Evolutionary conservation across 2,888 invertebrate genomes (phyloP), one percentile per base, ranked within the genome.

Genomic region (Sarcophaga caerulescens): DNA sequence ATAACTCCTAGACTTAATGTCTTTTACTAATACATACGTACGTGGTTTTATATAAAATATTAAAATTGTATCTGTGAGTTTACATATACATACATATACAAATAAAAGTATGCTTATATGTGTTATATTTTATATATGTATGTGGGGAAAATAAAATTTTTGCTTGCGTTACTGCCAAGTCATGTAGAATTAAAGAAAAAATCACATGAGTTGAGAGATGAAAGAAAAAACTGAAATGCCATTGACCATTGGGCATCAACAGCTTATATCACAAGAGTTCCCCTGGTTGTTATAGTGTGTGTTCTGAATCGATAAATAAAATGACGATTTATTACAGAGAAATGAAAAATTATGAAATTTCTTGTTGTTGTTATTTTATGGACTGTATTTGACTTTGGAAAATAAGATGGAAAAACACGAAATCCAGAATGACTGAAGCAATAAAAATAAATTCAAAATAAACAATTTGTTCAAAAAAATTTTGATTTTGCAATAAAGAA

Each of bases 291-390:
- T 69, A 47, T 63, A 25, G 62, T 47, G 68, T 77, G 77, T 84
- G 73, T 44, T 21, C 57, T 76, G 84, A 81, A 84, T 80, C 76
- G 60, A 73, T 73, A 81, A 84, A 69, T 71, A 71, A 60, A 21
- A 81, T 52, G 21, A 74, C 60, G 47, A 81, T 74, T 74, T 74
- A 65, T 73, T 83, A 44, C n/a, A 68, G 17, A 59, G 44, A 59
- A 12, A 57, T 77, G 59, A 12, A 14, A 52, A 25, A 65, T 57
- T 65, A 75, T 60, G 44, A 68, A 68, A 68, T 14, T 47, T 14
- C 4, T 47, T 47, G 47, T 12, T 47, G 47, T 35, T 35, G 5
- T 35, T 35, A 6, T 35, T 35, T 35, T 35, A 17, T 17, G 17
- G 52, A 52, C 17, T 14, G 10, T 17, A 14, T 52, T 52, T 52